Evolutionary conservation across 2,113 vertebrate species (phyloP).

Genomic region (Chaetops frenatus): DNA sequence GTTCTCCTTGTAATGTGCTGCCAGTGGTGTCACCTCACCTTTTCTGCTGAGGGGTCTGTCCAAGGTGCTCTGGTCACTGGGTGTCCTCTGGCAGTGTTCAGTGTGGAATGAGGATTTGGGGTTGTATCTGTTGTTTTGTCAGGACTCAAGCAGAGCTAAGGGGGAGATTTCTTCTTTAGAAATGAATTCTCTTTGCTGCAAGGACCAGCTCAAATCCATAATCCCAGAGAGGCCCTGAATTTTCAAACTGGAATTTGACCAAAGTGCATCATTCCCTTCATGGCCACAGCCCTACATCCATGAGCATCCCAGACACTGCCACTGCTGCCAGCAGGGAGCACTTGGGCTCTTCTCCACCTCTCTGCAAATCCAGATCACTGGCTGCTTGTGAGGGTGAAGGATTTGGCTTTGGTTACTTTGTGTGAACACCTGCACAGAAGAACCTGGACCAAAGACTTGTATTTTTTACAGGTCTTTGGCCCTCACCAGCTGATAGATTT

Average conservation of each 20-base stretch:
- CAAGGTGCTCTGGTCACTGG: not conserved
- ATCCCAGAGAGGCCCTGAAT: not conserved
- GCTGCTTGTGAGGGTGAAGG: not conserved
- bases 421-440: not conserved
- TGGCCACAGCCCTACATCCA: not conserved
- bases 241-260: not conserved
- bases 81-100: not conserved
- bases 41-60: not conserved
- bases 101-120: not conserved
- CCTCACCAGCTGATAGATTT: not conserved
- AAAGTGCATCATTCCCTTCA: not conserved
- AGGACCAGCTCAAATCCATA: not conserved
- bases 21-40: not conserved
- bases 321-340: not conserved
- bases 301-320: not conserved
- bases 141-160: not conserved
- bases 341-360: not conserved
- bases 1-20: not conserved
- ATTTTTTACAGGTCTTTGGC: constrained; percentile 45
- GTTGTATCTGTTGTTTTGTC: not conserved
- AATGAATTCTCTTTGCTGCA: not conserved
- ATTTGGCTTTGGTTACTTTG: not conserved
- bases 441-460: constrained; percentile 6
- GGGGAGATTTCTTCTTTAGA: not conserved
- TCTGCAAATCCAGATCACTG: not conserved